These are phyloP conservation scores for Hylia prasina DNA, from an alignment of 2,113 vertebrate species.

Conservation along the genomic window DNA sequence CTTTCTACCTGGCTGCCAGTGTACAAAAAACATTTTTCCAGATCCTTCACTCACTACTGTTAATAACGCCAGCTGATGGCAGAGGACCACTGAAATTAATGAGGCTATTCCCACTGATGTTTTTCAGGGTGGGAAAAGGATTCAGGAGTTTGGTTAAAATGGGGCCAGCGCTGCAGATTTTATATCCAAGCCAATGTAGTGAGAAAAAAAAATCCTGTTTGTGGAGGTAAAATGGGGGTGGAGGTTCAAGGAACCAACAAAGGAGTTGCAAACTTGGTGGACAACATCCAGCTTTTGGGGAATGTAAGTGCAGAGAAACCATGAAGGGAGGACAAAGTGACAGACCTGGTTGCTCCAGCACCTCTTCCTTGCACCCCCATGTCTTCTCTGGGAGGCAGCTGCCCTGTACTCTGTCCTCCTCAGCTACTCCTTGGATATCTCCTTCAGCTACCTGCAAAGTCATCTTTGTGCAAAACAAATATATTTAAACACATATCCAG, in stretches of 20 bases:
- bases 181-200: neutral
- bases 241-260: neutral
- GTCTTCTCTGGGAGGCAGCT: neutral
- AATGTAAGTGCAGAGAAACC: neutral
- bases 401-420: neutral
- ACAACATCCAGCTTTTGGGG: neutral
- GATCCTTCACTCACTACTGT: neutral
- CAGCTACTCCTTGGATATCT: neutral
- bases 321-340: neutral
- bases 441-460: neutral
- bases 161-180: neutral
- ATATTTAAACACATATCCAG: neutral
- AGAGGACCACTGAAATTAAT: slow-evolving; percentile 2
- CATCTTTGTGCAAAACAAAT: neutral
- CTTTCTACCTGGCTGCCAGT: slow-evolving; percentile 61
- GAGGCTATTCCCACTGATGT: neutral
- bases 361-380: neutral
- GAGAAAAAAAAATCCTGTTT: neutral
- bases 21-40: slow-evolving; percentile 38
- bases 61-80: neutral
- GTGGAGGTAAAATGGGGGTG: rapidly evolving
- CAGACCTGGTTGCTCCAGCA: neutral
- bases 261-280: neutral
- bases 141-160: neutral
- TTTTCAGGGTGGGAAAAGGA: neutral